Evolutionary conservation across 2,888 invertebrate species (phyloP), one percentile per base, ranked within the genome.

Genomic region (Hedychridium roseum): DNA sequence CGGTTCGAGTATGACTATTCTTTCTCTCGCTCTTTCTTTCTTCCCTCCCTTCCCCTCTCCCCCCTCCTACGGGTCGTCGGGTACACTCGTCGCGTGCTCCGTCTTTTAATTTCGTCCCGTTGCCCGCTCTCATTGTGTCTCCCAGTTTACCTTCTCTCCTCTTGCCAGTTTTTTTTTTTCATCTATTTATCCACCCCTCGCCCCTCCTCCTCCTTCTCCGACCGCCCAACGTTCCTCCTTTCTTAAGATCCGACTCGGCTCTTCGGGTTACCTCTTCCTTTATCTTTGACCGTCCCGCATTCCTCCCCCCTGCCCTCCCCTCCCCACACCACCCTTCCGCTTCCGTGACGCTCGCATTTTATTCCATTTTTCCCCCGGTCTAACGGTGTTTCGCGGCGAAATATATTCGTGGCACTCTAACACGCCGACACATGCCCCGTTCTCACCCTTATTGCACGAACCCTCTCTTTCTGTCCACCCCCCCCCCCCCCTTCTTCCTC

Each of bases 391-490:
- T 49, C 53, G 40, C 18, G 16, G 15, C 17, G 14, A 51, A 59
- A 58, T 58, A 58, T 55, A 56, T 57, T 28, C 44, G 56, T 45
- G 31, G 50, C 52, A 54, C 64, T 52, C n/a, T 49, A 50, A 41
- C 43, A 43, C 47, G 46, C 40, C 41, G 43, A 49, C 68, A 68
- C 66, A 68, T 63, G 69, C 62, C n/a, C 57, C 55, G 57, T 68
- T 67, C 66, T 63, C 66, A 68, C 58, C 69, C 67, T 67, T 69
- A 69, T 69, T 64, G 63, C 60, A 44, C 46, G 54, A 67, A 59
- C 53, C 63, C 63, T 65, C 54, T 46, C 23, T 45, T 50, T 51
- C 40, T 44, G 45, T 54, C 54, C n/a, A n/a, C n/a, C 47, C 35
- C 38, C 46, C 43, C 15, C 37, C 31, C 11, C 40, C 23, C 9